Evolutionary conservation across 92 coral and sea anemone species (phyloP).

Genomic region (Epizoanthus ramosus): DNA sequence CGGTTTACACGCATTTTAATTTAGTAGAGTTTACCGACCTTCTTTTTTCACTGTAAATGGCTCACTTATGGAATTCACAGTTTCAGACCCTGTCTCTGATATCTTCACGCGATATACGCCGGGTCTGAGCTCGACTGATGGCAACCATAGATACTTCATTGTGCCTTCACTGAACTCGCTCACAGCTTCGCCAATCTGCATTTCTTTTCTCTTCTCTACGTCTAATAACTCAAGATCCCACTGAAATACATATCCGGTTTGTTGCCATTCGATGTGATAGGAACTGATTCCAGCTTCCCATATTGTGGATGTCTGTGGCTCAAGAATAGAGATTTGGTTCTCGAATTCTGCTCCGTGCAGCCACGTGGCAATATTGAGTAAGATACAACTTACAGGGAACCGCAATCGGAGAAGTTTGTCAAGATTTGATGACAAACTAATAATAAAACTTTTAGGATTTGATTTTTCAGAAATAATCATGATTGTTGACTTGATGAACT

Average conservation of each 20-base stretch:
- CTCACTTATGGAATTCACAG: conserved; percentile 56
- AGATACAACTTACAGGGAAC: background rate
- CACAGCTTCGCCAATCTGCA: conserved; percentile 57
- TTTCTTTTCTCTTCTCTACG: conserved; percentile 43
- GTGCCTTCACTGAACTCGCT: conserved; percentile 67
- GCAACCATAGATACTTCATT: conserved; percentile 68
- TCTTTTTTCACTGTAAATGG: conserved; percentile 51
- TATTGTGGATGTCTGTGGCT: conserved; percentile 53
- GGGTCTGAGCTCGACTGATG: conserved; percentile 43
- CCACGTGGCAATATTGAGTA: conserved; percentile 7
- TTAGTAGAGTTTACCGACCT: conserved; percentile 60
- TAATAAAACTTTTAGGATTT: no score
- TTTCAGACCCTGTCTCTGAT: conserved; percentile 39
- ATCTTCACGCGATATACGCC: conserved; percentile 63
- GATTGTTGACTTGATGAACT: no score
- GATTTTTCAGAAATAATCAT: background rate
- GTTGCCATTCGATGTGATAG: conserved; percentile 69
- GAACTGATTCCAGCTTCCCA: conserved; percentile 65
- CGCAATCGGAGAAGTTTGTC: background rate
- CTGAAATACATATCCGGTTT: conserved; percentile 58
- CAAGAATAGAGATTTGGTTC: conserved; percentile 26
- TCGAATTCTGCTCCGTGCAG: background rate
- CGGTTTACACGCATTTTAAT: no score
- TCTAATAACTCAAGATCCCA: conserved; percentile 70
- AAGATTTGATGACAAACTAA: background rate